Conservation (phyloP, 2,888 invertebrate species). For the Quadroppia sp. region DNA sequence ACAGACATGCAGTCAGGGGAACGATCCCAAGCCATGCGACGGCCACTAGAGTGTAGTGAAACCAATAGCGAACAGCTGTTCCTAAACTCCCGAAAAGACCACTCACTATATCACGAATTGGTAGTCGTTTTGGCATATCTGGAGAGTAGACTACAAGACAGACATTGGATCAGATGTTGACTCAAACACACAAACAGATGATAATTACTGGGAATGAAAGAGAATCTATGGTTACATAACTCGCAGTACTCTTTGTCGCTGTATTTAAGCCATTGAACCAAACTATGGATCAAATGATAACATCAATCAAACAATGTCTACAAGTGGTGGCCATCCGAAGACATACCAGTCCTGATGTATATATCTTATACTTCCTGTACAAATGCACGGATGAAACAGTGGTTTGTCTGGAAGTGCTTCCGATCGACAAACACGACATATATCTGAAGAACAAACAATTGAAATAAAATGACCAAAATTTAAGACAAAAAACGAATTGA, state of each 20-base stretch:
- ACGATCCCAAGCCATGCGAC: constrained; percentile 96
- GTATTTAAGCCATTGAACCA: constrained; percentile 98
- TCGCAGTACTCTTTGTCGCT: constrained; percentile 98
- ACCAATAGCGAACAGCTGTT: constrained; percentile 91
- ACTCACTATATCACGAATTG: constrained; percentile 82
- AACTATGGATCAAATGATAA: constrained; percentile 56
- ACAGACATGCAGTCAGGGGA: constrained; percentile 81
- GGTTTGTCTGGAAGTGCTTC: constrained; percentile 88
- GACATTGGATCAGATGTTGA: not conserved
- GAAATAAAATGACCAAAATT: too few species aligned
- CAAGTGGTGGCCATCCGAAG: not conserved
- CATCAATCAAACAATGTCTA: not conserved
- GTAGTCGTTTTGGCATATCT: constrained; percentile 97
- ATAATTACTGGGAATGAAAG: constrained; percentile 80
- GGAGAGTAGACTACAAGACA: constrained; percentile 78
- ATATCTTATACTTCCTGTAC: constrained; percentile 98
- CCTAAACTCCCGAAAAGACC: constrained; percentile 83
- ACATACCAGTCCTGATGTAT: constrained; percentile 85
- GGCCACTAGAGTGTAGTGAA: constrained; percentile 94
- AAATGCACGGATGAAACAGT: constrained; percentile 95
- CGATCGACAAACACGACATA: constrained; percentile 95
- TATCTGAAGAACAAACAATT: constrained; percentile 59
- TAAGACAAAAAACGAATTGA: too few species aligned
- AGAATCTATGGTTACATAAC: constrained; percentile 92
- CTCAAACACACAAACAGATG: not conserved